These are phyloP conservation scores for Psittacula cyanocephala DNA, from an alignment of 2,113 vertebrate genomes.

Conservation along the genomic window DNA sequence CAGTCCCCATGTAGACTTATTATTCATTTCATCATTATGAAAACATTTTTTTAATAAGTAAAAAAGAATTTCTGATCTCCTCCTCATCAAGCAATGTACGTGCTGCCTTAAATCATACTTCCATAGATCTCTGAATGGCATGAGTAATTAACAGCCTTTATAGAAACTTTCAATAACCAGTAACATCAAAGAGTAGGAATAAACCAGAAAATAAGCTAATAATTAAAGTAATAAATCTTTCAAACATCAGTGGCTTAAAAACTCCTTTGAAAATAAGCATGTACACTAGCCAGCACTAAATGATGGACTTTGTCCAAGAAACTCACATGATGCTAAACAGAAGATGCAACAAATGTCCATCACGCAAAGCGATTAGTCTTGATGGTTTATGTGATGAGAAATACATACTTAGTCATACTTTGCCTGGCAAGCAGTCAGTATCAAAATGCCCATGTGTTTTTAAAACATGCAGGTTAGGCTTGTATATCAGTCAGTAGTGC, in stretches of 20 bases:
- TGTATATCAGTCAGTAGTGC: background rate
- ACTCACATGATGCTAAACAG: background rate
- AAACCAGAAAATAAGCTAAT: slow-evolving; percentile 53
- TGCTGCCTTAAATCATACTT: slow-evolving; percentile 14
- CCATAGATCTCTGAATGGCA: slow-evolving; percentile 22
- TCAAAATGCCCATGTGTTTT: background rate
- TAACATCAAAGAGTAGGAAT: slow-evolving; percentile 46
- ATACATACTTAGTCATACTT: background rate
- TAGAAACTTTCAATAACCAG: slow-evolving; percentile 28
- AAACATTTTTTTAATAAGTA: background rate
- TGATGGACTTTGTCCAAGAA: slow-evolving; percentile 22
- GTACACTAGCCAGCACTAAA: background rate
- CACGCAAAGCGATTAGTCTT: background rate
- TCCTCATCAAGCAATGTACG: background rate
- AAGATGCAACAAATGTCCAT: slow-evolving; percentile 1
- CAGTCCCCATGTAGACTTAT: background rate
- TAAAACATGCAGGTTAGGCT: background rate
- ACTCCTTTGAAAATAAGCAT: slow-evolving; percentile 48
- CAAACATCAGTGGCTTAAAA: slow-evolving; percentile 32
- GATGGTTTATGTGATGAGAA: background rate
- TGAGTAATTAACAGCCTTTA: slow-evolving; percentile 48
- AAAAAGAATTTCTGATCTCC: background rate
- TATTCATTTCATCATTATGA: background rate
- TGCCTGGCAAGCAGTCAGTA: background rate
- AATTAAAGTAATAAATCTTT: slow-evolving; percentile 62